Conservation (phyloP, 2,888 invertebrate species). For the Microctonus brassicae region DNA sequence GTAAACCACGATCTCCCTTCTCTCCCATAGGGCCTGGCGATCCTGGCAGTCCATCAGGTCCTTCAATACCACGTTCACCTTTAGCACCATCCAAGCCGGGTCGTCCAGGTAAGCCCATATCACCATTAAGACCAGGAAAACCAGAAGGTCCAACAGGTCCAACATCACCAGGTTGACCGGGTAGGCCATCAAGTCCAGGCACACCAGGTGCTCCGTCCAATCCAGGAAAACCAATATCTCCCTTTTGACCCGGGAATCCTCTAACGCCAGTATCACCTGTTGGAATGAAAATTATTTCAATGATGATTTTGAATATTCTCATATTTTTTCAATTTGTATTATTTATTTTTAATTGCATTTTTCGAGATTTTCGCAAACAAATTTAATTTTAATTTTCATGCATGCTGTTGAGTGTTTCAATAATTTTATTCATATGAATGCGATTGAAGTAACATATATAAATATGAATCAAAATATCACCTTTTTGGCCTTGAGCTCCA, state of each 20-base stretch:
- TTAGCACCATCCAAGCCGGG: constrained; percentile 73
- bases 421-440: too few species aligned
- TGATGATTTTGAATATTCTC: not conserved
- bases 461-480: not conserved
- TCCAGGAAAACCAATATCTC: constrained; percentile 74
- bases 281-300: not conserved
- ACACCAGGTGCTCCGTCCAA: constrained; percentile 73
- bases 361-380: too few species aligned
- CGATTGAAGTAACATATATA: too few species aligned
- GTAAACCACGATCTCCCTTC: constrained; percentile 74
- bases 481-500: constrained; percentile 75
- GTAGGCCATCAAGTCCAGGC: constrained; percentile 75
- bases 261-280: constrained; percentile 73
- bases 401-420: too few species aligned
- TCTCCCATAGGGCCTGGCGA: constrained; percentile 74
- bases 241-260: constrained; percentile 75
- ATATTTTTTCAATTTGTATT: too few species aligned
- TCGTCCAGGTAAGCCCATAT: constrained; percentile 75
- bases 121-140: constrained; percentile 79
- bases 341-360: too few species aligned
- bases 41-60: constrained; percentile 70
- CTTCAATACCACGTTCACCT: constrained; percentile 71
- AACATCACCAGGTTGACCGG: constrained; percentile 75
- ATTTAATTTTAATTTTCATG: too few species aligned
- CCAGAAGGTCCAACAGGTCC: constrained; percentile 78